Conservation (phyloP, 2,888 invertebrate genomes). For the Timandra comae region DNA sequence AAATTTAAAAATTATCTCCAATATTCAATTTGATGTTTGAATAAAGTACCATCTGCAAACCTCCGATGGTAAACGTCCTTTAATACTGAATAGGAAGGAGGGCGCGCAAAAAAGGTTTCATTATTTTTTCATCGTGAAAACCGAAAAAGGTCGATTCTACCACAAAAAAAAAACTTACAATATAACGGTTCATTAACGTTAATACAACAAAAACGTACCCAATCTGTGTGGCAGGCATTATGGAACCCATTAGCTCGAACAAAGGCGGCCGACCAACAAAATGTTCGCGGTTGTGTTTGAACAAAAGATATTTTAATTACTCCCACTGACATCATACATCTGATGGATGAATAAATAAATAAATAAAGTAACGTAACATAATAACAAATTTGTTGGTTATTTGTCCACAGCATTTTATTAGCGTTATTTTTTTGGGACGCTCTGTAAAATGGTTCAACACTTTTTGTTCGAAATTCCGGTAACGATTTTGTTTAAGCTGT, state of each 20-base stretch:
- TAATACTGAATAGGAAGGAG: conserved; percentile 10
- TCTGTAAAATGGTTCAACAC: too few species aligned
- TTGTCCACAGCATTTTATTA: too few species aligned
- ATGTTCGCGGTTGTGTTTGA: conserved; percentile 27
- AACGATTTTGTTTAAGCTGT: too few species aligned
- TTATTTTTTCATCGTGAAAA: conserved; percentile 17
- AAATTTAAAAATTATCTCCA: neutral
- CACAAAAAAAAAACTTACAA: conserved; percentile 22
- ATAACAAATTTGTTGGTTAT: too few species aligned
- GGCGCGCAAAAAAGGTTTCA: conserved; percentile 13
- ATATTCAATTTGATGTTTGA: neutral
- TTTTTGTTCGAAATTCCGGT: too few species aligned
- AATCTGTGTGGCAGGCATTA: conserved; percentile 28
- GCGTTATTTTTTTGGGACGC: too few species aligned
- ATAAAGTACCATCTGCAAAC: conserved; percentile 7
- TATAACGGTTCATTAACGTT: conserved; percentile 33
- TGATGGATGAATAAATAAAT: conserved; percentile 6
- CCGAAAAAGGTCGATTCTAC: conserved; percentile 16
- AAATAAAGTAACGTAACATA: neutral
- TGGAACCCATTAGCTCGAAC: conserved; percentile 36
- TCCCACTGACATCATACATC: conserved; percentile 14
- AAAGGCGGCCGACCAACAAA: conserved; percentile 27
- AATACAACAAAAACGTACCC: conserved; percentile 23
- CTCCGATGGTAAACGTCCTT: conserved; percentile 10
- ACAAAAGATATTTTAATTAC: conserved; percentile 47